These are phyloP conservation scores for Ditylenchus weischeri DNA, from an alignment of 2,888 invertebrate genomes.

Conservation along the genomic window DNA sequence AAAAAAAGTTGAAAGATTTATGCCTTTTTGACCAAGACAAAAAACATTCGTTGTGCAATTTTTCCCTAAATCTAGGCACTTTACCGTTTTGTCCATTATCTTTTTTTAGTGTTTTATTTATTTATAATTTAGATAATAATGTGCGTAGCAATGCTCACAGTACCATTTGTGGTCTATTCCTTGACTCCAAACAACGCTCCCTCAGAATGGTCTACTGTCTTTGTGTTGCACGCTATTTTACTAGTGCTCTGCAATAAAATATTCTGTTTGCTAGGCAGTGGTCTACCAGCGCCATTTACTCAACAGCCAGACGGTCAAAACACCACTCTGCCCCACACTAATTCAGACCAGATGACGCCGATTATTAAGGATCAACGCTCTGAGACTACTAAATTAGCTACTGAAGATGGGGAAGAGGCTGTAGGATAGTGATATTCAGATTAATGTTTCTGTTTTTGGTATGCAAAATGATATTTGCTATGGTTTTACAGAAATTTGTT, in stretches of 20 bases:
- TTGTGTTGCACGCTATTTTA: slow-evolving; percentile 29
- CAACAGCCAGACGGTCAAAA: neutral
- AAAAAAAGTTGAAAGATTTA: too few relatives aligned
- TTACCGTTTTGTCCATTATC: too few relatives aligned
- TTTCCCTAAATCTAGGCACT: too few relatives aligned
- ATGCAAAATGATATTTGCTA: too few relatives aligned
- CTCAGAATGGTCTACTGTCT: slow-evolving; percentile 35
- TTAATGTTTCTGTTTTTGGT: too few relatives aligned
- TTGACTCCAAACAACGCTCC: slow-evolving; percentile 27
- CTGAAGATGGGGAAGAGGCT: neutral
- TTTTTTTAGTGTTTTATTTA: neutral
- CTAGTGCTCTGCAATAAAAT: slow-evolving; percentile 30
- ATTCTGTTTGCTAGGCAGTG: slow-evolving; percentile 28
- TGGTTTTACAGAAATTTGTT: too few relatives aligned
- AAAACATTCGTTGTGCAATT: too few relatives aligned
- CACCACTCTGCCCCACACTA: slow-evolving; percentile 4
- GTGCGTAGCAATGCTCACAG: slow-evolving; percentile 31
- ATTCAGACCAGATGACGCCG: slow-evolving; percentile 23
- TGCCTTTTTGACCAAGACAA: too few relatives aligned
- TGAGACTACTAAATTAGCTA: slow-evolving; percentile 2
- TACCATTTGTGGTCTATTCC: slow-evolving; percentile 34
- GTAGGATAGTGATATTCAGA: too few relatives aligned
- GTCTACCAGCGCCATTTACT: slow-evolving; percentile 31
- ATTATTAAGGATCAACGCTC: slow-evolving; percentile 11
- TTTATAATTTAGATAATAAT: slow-evolving; percentile 31